These are phyloP conservation scores for Lithophane socia DNA, from an alignment of 2,888 invertebrate species.

Conservation along the genomic window DNA sequence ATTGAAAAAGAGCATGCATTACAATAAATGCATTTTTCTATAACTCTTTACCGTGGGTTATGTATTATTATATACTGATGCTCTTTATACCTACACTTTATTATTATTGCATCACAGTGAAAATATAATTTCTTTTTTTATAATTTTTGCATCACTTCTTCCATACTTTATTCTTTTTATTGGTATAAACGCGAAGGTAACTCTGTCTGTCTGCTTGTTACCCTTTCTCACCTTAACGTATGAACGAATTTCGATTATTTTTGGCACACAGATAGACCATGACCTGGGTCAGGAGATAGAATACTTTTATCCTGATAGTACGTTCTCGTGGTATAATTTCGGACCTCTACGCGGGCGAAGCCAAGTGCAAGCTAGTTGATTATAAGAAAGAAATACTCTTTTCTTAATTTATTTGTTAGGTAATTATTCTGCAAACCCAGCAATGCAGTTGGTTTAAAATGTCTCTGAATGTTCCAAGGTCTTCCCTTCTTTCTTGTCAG, in stretches of 20 bases:
- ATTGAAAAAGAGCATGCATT: too few species aligned
- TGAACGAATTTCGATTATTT: background rate
- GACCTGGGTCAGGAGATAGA: background rate
- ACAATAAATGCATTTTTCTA: too few species aligned
- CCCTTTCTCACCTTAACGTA: background rate
- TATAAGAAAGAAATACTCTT: background rate
- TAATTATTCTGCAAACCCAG: background rate
- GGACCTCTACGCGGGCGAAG: background rate
- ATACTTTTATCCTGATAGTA: background rate
- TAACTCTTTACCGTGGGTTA: too few species aligned
- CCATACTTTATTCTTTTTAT: too few species aligned
- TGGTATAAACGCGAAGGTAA: too few species aligned
- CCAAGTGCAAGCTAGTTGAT: background rate
- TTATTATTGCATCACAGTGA: too few species aligned
- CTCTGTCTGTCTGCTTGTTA: background rate
- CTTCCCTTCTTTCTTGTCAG: constrained; percentile 28
- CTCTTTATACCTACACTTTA: too few species aligned
- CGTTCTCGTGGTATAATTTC: background rate
- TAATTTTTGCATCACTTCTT: too few species aligned
- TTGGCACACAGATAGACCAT: background rate
- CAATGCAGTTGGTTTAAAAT: constrained; percentile 31
- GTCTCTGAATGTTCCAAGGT: constrained; percentile 20
- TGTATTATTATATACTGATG: too few species aligned
- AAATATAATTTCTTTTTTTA: too few species aligned
- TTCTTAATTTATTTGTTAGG: background rate